Evolutionary conservation across 2,797 vertebrate genomes (phyloP).

Genomic region (Nannoperca australis): DNA sequence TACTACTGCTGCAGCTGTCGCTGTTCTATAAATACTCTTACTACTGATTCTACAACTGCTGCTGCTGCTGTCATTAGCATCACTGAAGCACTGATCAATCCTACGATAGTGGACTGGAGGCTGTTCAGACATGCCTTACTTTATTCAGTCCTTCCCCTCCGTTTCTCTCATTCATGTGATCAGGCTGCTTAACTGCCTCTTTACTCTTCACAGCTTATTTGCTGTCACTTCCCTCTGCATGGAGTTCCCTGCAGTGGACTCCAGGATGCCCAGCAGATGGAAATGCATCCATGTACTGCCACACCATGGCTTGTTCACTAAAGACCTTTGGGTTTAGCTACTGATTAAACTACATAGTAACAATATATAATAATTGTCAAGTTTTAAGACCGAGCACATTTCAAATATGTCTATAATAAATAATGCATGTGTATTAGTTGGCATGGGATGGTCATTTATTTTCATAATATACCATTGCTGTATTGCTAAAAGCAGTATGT

Average conservation of each 20-base stretch:
- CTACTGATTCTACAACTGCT: conserved; percentile 13
- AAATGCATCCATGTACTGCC: background rate
- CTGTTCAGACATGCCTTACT: background rate
- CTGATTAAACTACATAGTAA: background rate
- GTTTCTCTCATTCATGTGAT: background rate
- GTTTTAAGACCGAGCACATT: background rate
- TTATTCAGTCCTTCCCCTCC: background rate
- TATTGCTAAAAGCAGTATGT: background rate
- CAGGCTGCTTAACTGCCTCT: background rate
- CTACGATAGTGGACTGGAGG: background rate
- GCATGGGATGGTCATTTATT: background rate
- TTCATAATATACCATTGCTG: too few species aligned
- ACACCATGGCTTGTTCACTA: background rate
- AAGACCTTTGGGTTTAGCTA: background rate
- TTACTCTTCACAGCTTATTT: conserved; percentile 5
- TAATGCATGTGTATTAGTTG: background rate
- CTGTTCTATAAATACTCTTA: conserved; percentile 31
- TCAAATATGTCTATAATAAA: background rate
- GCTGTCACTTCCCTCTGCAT: background rate
- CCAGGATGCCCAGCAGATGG: conserved; percentile 2
- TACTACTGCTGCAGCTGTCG: conserved; percentile 35
- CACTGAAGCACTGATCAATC: conserved; percentile 2
- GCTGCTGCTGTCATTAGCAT: conserved; percentile 4
- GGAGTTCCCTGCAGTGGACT: background rate
- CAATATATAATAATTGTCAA: too few species aligned